phyloP scores from a whole-genome alignment of 2,797 vertebrate genomes.

The Microcaecilia unicolor region DNA sequence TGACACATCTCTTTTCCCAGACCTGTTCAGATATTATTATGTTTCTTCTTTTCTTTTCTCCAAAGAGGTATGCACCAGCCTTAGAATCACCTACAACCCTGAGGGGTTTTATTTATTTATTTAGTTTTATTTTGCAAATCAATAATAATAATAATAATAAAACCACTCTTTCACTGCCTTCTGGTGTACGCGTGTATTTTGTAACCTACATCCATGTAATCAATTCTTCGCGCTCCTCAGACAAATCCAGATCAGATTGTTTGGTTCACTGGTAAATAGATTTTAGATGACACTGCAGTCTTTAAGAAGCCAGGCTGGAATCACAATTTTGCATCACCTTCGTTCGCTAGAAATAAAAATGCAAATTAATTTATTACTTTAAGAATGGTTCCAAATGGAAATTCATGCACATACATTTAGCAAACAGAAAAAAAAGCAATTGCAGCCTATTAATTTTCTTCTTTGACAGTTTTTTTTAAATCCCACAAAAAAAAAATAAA shows the following conservation, averaged over 20 bases:
- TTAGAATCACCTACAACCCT: slow-evolving; percentile 6
- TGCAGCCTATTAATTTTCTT: slow-evolving; percentile 60
- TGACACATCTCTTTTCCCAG: slow-evolving; percentile 2
- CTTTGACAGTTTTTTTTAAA: slow-evolving; percentile 67
- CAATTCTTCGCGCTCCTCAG: slow-evolving; percentile 12
- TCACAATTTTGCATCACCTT: slow-evolving; percentile 15
- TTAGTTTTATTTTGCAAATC: slow-evolving; percentile 11
- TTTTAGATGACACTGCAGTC: slow-evolving; percentile 18
- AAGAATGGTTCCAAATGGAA: slow-evolving; percentile 52
- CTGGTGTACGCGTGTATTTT: slow-evolving; percentile 20
- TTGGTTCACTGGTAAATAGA: slow-evolving; percentile 26
- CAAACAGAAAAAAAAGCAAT: slow-evolving; percentile 57
- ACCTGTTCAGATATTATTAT: slow-evolving; percentile 18
- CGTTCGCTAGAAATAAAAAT: slow-evolving; percentile 57
- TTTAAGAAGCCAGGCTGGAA: slow-evolving; percentile 23
- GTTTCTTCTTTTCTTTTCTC: slow-evolving; percentile 15
- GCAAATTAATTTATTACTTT: slow-evolving; percentile 61
- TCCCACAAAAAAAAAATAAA: slow-evolving; percentile 58
- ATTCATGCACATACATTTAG: slow-evolving; percentile 62
- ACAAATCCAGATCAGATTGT: slow-evolving; percentile 16
- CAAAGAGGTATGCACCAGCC: slow-evolving; percentile 7
- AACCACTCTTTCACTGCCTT: slow-evolving; percentile 1
- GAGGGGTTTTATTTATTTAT: too few relatives aligned
- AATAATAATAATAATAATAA: slow-evolving; percentile 13
- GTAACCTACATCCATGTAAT: slow-evolving; percentile 10